A percentile compares a stretch with the other conserved stretches of the same genome.
Evolutionary conservation across 2,888 invertebrate species (phyloP).

Genomic region (Morinoia aosen): DNA sequence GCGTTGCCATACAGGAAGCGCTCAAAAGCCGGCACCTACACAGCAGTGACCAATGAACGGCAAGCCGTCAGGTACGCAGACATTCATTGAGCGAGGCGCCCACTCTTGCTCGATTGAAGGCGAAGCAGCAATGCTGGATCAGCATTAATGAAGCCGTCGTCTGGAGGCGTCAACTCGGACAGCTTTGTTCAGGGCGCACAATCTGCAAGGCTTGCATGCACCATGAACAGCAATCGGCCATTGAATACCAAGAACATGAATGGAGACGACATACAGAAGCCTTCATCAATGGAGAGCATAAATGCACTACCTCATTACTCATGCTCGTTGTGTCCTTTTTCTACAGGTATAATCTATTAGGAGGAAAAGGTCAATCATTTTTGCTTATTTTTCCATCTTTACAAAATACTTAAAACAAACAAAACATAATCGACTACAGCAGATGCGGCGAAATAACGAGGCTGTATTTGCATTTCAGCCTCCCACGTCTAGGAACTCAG

Average conservation of each 20-base stretch:
- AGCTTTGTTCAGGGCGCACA: background rate
- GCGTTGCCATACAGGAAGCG: background rate
- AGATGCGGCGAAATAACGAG: no score
- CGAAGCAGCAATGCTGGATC: constrained; percentile 3
- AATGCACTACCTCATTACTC: background rate
- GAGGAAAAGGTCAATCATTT: background rate
- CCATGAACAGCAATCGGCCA: background rate
- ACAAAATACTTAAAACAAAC: background rate
- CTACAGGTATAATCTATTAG: background rate
- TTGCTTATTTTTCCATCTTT: background rate
- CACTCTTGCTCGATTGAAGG: background rate
- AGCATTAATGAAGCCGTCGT: background rate
- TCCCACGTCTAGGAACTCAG: no score
- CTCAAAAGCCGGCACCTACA: background rate
- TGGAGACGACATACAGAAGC: background rate
- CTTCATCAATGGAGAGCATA: background rate
- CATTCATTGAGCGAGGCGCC: background rate
- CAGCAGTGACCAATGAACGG: background rate
- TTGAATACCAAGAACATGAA: background rate
- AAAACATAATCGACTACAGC: background rate
- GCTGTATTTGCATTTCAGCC: no score
- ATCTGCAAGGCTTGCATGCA: background rate
- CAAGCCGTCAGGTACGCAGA: background rate
- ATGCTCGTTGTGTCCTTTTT: background rate
- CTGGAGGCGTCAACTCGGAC: background rate